Evolutionary conservation across 2,797 vertebrate species (phyloP).

Genomic region (Stomatorhinus walkeri): DNA sequence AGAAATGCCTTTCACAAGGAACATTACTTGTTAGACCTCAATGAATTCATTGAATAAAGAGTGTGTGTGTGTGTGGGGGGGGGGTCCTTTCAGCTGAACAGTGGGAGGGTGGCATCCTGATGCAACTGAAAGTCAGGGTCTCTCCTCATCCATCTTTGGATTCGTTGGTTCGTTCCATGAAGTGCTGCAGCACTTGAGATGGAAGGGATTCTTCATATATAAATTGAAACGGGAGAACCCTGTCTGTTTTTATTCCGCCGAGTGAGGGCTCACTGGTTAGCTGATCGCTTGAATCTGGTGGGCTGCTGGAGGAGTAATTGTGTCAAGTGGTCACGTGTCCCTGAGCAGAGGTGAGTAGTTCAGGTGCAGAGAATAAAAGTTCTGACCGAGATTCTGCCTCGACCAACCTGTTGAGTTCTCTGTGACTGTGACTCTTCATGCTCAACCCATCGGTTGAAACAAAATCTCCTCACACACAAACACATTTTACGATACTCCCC

Average conservation of each 20-base stretch:
- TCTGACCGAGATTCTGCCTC: neutral
- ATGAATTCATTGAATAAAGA: neutral
- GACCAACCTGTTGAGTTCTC: neutral
- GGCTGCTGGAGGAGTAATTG: neutral
- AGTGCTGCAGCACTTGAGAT: neutral
- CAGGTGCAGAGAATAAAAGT: neutral
- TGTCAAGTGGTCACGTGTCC: neutral
- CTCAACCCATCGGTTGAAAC: neutral
- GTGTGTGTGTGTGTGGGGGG: neutral
- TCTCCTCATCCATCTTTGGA: neutral
- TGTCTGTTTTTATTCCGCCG: neutral
- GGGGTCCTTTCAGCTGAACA: neutral
- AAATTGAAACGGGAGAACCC: neutral
- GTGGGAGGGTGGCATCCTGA: neutral
- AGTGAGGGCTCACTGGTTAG: neutral
- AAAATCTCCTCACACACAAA: neutral
- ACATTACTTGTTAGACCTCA: neutral
- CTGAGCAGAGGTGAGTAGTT: neutral
- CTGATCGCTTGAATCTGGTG: neutral
- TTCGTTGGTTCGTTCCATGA: neutral
- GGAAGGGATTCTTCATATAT: neutral
- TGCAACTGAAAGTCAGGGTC: neutral
- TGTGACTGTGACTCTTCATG: neutral
- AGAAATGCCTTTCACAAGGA: neutral
- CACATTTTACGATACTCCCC: neutral